phyloP scores from a whole-genome alignment of 2,113 vertebrate genomes.

The Amia ocellicauda region DNA sequence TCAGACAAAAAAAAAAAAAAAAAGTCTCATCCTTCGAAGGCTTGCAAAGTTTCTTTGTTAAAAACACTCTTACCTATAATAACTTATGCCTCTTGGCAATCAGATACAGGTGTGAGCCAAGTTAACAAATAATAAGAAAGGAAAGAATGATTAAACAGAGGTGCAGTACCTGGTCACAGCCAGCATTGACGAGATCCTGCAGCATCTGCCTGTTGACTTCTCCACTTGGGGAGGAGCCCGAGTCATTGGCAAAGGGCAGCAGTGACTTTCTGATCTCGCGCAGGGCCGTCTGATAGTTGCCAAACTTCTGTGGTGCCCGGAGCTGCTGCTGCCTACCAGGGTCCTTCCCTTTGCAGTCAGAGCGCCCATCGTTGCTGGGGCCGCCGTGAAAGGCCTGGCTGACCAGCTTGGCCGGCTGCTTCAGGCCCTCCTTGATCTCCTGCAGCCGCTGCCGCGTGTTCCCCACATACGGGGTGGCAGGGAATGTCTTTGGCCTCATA shows the following conservation, averaged over 20 bases:
- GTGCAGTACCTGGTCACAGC: constrained; percentile 87
- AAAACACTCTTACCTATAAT: no score
- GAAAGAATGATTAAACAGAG: no score
- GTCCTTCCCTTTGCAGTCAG: constrained; percentile 86
- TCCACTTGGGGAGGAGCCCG: constrained; percentile 61
- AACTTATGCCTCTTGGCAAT: no score
- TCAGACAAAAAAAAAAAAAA: no score
- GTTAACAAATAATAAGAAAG: no score
- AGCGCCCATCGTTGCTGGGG: constrained; percentile 63
- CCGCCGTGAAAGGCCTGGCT: constrained; percentile 75
- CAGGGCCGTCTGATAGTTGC: constrained; percentile 92
- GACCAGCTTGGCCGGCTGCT: constrained; percentile 87
- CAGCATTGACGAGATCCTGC: constrained; percentile 91
- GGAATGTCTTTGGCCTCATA: constrained; percentile 99
- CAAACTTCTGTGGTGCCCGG: constrained; percentile 86
- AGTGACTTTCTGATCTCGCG: constrained; percentile 95
- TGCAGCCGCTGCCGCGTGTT: constrained; percentile 93
- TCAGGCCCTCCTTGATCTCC: constrained; percentile 95
- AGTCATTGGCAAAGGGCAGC: constrained; percentile 92
- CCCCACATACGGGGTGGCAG: constrained; percentile 90
- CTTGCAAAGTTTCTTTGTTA: no score
- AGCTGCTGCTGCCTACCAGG: constrained; percentile 82
- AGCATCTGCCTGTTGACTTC: constrained; percentile 97
- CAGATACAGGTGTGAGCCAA: neutral
- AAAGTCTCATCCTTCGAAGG: no score